These are phyloP conservation scores for Zaprionus bogoriensis DNA, from an alignment of 2,888 invertebrate species.

Conservation along the genomic window DNA sequence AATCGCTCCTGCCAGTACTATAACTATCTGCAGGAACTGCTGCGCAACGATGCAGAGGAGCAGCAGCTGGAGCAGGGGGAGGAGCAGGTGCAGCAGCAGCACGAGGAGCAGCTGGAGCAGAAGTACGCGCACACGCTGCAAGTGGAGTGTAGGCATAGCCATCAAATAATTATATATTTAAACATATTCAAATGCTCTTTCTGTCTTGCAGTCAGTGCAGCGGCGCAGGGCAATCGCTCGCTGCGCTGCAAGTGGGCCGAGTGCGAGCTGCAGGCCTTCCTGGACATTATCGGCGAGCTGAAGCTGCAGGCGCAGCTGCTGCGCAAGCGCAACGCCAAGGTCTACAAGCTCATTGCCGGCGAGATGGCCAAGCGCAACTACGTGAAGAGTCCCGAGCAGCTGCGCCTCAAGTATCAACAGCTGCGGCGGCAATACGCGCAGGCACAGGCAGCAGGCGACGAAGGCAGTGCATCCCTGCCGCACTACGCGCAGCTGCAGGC, in stretches of 20 bases:
- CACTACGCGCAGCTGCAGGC: slow-evolving; percentile 42
- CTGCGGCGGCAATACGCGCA: slow-evolving; percentile 42
- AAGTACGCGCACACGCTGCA: slow-evolving; percentile 39
- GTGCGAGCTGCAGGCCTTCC: slow-evolving; percentile 46
- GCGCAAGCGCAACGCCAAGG: slow-evolving; percentile 47
- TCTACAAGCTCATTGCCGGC: slow-evolving; percentile 45
- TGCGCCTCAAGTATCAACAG: slow-evolving; percentile 50
- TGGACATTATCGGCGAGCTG: slow-evolving; percentile 31
- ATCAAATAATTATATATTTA: not conserved
- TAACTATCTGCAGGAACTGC: slow-evolving; percentile 25
- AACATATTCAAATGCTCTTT: too few relatives aligned
- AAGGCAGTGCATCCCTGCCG: slow-evolving; percentile 32
- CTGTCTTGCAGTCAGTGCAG: too few relatives aligned
- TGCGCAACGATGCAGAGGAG: slow-evolving; percentile 13
- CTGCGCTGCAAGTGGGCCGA: slow-evolving; percentile 37
- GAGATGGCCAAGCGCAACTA: slow-evolving; percentile 44
- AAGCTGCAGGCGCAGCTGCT: slow-evolving; percentile 47
- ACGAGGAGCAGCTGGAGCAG: slow-evolving; percentile 19
- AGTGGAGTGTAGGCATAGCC: slow-evolving; percentile 20
- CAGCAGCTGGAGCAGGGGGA: not conserved
- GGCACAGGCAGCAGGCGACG: too few relatives aligned
- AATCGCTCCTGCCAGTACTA: slow-evolving; percentile 33
- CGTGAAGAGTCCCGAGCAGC: slow-evolving; percentile 49
- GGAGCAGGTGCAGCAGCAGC: not conserved
- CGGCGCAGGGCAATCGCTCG: not conserved